Evolutionary conservation across 2,888 invertebrate species (phyloP), one percentile per base, ranked within the genome.

Genomic region (Argyresthia albistria): DNA sequence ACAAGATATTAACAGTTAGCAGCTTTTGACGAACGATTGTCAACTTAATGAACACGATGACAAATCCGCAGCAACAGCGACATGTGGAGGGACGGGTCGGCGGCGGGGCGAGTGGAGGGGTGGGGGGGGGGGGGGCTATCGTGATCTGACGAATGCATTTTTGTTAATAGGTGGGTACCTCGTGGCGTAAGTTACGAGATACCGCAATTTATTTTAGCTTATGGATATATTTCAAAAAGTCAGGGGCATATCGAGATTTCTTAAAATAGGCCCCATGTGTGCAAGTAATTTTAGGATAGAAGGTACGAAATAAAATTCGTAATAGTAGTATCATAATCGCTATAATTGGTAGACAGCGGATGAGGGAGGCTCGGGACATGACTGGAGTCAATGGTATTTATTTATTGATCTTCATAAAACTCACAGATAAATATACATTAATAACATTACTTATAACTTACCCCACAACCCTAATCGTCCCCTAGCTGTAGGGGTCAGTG

Each of bases 101-200:
- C 25, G 25, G n/a, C n/a, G n/a, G n/a, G 25, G 25, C 6, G 25
- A 25, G 6, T 2, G 6, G 25, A 25, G 25, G 25, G 25, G 25
- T 25, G 6, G 58, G 65, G 55, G 55, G 55, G 45, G 56, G 57
- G 64, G 62, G 73, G 64, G 67, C 61, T 77, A 75, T 77, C 76
- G 71, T 75, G 73, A 80, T 80, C 78, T 46, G 39, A 65, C 73
- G 63, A 63, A 62, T 71, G 69, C 67, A 69, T 76, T 79, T 77
- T 74, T 73, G 77, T 75, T 78, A 79, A 81, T 80, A 75, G 75
- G 65, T 68, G 65, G 67, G 69, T 43, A 57, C 36, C 43, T 43
- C 43, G n/a, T 45, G 45, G 53, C 45, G 35, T 25, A 53, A 43
- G 49, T 35, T 12, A 51, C 35, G 35, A 48, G 43, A 25, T 15